Evolutionary conservation across 1,140 invertebrate genomes (phyloP).

Genomic region (Chionoecetes opilio): DNA sequence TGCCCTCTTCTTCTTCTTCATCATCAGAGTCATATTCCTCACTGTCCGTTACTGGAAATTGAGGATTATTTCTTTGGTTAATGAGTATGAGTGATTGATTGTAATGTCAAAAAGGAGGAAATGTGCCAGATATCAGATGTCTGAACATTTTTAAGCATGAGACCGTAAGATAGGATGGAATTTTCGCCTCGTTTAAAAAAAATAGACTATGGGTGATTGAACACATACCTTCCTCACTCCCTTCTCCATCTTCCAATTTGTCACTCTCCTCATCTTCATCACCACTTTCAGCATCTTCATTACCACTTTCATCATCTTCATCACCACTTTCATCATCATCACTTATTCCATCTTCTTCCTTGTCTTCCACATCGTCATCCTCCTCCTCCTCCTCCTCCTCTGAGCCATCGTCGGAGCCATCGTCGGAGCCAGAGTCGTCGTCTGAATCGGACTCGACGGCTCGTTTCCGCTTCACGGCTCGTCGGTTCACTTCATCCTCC

Average conservation of each 20-base stretch:
- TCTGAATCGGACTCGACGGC: constrained; percentile 65
- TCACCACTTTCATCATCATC: constrained; percentile 35
- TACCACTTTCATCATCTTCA: constrained; percentile 22
- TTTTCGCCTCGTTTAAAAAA: too few relatives aligned
- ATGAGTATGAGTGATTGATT: too few relatives aligned
- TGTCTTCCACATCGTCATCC: neutral
- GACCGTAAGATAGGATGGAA: too few relatives aligned
- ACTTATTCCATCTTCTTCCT: constrained; percentile 10
- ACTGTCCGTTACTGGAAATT: constrained; percentile 65
- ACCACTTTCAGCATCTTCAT: constrained; percentile 78
- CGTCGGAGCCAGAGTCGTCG: constrained; percentile 39
- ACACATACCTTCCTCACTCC: constrained; percentile 63
- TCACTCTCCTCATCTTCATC: too few relatives aligned
- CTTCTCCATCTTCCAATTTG: neutral
- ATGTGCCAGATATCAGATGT: too few relatives aligned
- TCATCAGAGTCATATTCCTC: constrained; percentile 65
- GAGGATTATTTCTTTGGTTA: neutral
- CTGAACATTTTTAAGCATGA: too few relatives aligned
- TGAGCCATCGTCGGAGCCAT: constrained; percentile 36
- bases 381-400: constrained; percentile 51
- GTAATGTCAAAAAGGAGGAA: too few relatives aligned
- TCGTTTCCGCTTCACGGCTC: constrained; percentile 54
- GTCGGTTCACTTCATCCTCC: constrained; percentile 51
- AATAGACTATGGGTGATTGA: too few relatives aligned
- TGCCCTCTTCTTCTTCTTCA: constrained; percentile 9